Evolutionary conservation across 2,888 invertebrate species (phyloP), one percentile per base, ranked within the genome.

Genomic region (Amitus sp.): DNA sequence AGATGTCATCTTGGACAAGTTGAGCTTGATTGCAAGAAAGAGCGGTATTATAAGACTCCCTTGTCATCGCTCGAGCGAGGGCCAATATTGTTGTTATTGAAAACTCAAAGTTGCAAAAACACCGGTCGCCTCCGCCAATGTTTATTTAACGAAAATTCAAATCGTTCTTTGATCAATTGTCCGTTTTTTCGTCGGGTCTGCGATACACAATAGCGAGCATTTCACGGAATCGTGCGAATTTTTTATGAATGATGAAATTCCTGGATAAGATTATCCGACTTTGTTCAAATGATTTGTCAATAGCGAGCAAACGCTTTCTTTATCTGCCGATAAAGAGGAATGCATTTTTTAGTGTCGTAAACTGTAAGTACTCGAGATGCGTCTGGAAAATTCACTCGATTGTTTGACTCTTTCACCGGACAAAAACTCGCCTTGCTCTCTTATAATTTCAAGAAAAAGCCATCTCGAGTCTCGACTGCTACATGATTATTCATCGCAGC

Each of bases 61-160:
- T 20, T 42, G 42, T 42, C 42, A 42, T 20, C 42, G 42, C 19
- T 42, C 19, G 20, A 42, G 15, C 19, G 20, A 42, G 19, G n/a
- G 42, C 42, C 42, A 42, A 42, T 20, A 20, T 19, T 42, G 19
- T 42, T 19, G 42, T 42, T 42, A 12, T 13, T 13, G 19, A 13
- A 42, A 42, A 42, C 20, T 42, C 10, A 12, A 18, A 6, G 39
- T 2, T 13, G 39, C 15, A 2, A n/a, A 42, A 42, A 42, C 42
- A 20, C n/a, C n/a, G 9, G 12, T 37, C 12, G 37, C 15, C 37
- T 5, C 12, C 37, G 9, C 2, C 2, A 12, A 37, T 37, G 13
- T 13, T 37, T 37, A 13, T 15, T 37, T 37, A 23, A 7, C 23
- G 23, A 23, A 23, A 23, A 23, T 3, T 23, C 4, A 23, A 23